Evolutionary conservation across 2,888 invertebrate genomes (phyloP).

Genomic region (Syrphus vitripennis): DNA sequence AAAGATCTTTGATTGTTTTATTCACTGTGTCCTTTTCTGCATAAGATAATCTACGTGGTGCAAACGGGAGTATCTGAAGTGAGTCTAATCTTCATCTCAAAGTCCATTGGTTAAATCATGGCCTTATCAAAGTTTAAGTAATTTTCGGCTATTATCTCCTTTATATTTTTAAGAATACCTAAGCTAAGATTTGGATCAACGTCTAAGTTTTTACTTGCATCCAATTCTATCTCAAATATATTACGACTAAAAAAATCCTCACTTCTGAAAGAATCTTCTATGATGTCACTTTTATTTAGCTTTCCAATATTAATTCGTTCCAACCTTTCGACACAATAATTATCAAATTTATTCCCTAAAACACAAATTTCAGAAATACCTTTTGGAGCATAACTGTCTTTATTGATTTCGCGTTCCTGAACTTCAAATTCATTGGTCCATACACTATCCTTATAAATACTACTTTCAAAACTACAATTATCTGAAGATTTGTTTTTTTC

Average conservation of each 20-base stretch:
- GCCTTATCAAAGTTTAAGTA: constrained; percentile 4
- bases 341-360: too few relatives aligned
- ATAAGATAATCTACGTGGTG: constrained; percentile 1
- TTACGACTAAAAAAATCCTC: not conserved
- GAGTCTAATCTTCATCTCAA: constrained; percentile 16
- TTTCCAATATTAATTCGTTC: too few relatives aligned
- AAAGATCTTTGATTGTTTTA: too few relatives aligned
- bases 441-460: not conserved
- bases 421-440: too few relatives aligned
- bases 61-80: constrained; percentile 5
- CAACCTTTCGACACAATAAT: too few relatives aligned
- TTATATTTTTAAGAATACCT: not conserved
- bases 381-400: too few relatives aligned
- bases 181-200: not conserved
- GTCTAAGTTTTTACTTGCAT: not conserved
- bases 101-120: not conserved
- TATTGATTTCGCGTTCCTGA: too few relatives aligned
- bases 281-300: too few relatives aligned
- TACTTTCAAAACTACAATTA: not conserved
- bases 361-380: too few relatives aligned
- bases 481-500: not conserved
- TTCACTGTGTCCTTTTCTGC: too few relatives aligned
- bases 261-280: not conserved
- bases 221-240: not conserved
- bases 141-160: not conserved